Base-by-base conservation (phyloP, 2,888 invertebrate species). In the Anthoptus insignis region DNA sequence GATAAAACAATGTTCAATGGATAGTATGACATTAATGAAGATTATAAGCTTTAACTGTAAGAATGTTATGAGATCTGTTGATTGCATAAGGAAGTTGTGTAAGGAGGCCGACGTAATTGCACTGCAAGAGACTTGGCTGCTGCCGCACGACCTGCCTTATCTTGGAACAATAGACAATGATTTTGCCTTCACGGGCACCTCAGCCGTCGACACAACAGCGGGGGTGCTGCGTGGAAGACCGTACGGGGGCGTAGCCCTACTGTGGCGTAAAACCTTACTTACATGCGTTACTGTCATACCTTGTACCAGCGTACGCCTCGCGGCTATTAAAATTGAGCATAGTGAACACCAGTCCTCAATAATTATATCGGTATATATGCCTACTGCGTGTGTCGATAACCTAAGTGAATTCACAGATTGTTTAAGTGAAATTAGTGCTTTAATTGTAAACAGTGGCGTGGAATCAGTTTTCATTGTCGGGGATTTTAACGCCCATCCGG, bases 191-290 rank as follows among this genome's bases (percentile, higher is more conserved):
- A 67, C 54, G 2, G 72, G 70, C 5, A 75, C 69, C 34, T 72
- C 73, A 1, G 65, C 72, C 2, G 70, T 75, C 0, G 74, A 76
- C 39, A 64, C 63, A 0, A 65, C 71, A 13, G n/a, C 58, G 13
- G 66, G 66, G 1, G 21, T 64, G 0, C 19, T 66, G 27, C 34
- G 59, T 1, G 59, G 72, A 2, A 59, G 74, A 24, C 73, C 73
- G 0, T 66, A 65, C 45, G 76, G 73, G 0, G 74, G 74, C 0
- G 65, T 72, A 9, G 72, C 71, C 3, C 49, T 75, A n/a, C 50
- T 75, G 8, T 71, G 70, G 70, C 50, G 65, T 21, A 73, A 68
- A 24, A 27, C n/a, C n/a, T n/a, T n/a, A n/a, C n/a, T n/a, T n/a
- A n/a, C n/a, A n/a, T n/a, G n/a, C n/a, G n/a, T n/a, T n/a, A n/a